Percentiles rank a stretch among this genome's conserved stretches.
phyloP scores from a whole-genome alignment of 2,113 vertebrate species.

The Megalops atlanticus region DNA sequence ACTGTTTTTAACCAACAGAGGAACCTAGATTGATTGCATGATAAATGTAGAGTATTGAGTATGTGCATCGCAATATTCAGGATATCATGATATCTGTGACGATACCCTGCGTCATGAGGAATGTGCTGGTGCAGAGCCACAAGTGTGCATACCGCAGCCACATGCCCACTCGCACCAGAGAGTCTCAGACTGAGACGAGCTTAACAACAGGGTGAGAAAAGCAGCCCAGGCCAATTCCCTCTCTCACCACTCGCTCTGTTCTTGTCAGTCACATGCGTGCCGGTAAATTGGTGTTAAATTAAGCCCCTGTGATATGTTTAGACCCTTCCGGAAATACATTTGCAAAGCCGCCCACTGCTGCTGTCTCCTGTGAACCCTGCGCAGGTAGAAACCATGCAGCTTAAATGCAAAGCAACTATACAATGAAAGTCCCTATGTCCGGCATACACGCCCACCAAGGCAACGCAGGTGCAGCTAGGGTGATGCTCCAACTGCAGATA shows the following conservation, averaged over 20 bases:
- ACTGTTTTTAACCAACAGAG: too few relatives aligned
- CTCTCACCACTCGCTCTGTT: background rate
- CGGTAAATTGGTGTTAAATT: constrained; percentile 10
- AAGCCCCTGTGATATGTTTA: constrained; percentile 8
- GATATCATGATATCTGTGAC: background rate
- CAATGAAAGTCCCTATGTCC: background rate
- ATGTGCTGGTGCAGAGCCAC: background rate
- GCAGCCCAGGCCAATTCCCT: background rate
- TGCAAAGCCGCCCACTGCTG: background rate
- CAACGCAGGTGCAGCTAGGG: background rate
- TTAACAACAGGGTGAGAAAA: constrained; percentile 12
- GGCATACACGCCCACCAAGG: background rate
- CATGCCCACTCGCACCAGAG: background rate
- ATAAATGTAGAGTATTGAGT: too few relatives aligned
- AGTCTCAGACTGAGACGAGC: background rate
- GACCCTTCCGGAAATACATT: constrained; percentile 3
- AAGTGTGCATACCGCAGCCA: background rate
- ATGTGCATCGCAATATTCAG: background rate
- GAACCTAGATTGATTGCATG: too few relatives aligned
- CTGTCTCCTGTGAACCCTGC: background rate
- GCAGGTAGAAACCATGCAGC: background rate
- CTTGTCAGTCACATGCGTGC: constrained; percentile 2
- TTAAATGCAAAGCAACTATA: background rate
- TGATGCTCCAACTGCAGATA: background rate
- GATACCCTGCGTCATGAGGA: too few relatives aligned